These are phyloP conservation scores for Neodiprion fabricii DNA, from an alignment of 1,140 invertebrate species.

Conservation along the genomic window DNA sequence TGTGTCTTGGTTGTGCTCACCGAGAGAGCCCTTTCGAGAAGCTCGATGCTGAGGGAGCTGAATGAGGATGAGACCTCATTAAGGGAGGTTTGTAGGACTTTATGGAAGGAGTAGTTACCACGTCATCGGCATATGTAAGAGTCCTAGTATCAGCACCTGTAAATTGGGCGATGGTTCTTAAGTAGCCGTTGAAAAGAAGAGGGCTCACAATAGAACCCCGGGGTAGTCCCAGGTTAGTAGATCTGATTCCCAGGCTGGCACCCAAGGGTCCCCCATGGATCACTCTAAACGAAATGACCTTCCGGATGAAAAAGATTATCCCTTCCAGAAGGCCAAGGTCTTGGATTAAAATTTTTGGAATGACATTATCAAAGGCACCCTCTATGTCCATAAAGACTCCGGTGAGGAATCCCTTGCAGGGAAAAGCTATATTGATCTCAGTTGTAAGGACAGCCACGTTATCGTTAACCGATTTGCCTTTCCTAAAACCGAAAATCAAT, in stretches of 20 bases:
- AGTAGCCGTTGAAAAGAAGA: conserved; percentile 25
- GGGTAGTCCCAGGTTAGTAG: conserved; percentile 11
- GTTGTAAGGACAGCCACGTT: neutral
- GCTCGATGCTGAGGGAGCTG: neutral
- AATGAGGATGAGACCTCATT: neutral
- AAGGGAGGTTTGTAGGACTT: neutral
- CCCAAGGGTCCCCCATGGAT: conserved; percentile 14
- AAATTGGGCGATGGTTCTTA: neutral
- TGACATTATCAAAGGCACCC: conserved; percentile 20
- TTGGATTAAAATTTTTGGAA: conserved; percentile 14
- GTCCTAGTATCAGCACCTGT: conserved; percentile 3
- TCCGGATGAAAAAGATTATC: conserved; percentile 21
- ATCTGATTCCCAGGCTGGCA: neutral
- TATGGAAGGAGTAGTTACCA: neutral
- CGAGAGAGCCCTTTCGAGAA: neutral
- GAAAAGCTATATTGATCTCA: neutral
- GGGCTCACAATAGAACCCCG: conserved; percentile 25
- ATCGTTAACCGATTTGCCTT: neutral
- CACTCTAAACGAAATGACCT: conserved; percentile 20
- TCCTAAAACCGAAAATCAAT: neutral
- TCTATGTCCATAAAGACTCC: conserved; percentile 24
- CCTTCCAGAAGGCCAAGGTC: conserved; percentile 12
- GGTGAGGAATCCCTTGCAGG: neutral
- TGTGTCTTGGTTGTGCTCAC: neutral
- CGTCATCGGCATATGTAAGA: conserved; percentile 25